Percentiles rank a stretch among this genome's conserved stretches.
Evolutionary conservation across 2,113 vertebrate genomes (phyloP).

Genomic region (Tyrannus savana): DNA sequence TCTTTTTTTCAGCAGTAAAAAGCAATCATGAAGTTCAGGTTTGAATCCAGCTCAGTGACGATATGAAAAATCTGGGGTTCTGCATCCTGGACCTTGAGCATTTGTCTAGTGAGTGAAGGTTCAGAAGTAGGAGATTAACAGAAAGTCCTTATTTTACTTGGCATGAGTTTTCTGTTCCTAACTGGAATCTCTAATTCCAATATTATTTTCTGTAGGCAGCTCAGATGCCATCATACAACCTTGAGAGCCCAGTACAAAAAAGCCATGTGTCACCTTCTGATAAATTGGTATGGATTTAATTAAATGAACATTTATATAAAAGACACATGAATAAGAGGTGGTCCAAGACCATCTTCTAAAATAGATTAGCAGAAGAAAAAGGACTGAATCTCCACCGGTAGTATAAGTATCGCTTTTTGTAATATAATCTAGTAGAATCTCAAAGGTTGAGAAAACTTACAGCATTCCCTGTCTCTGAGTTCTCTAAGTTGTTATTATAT

Average conservation of each 20-base stretch:
- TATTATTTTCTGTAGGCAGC: neutral
- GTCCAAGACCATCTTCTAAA: neutral
- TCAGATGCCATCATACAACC: neutral
- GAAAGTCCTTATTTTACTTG: neutral
- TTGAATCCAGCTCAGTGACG: neutral
- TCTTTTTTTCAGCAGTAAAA: neutral
- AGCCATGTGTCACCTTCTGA: neutral
- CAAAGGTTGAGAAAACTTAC: neutral
- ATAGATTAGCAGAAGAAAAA: neutral
- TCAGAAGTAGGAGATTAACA: neutral
- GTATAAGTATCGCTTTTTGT: neutral
- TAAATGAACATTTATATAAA: neutral
- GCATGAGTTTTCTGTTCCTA: neutral
- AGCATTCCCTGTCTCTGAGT: neutral
- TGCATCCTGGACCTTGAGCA: neutral
- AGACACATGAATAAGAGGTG: neutral
- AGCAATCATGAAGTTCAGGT: neutral
- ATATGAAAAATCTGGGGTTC: neutral
- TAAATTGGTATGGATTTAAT: neutral
- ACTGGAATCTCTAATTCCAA: neutral
- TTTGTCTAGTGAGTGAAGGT: neutral
- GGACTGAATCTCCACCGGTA: neutral
- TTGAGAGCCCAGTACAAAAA: neutral
- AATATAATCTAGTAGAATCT: neutral
- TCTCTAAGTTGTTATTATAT: neutral